Base-by-base conservation (phyloP, 1,140 invertebrate genomes). In the Drosophila ambigua region DNA sequence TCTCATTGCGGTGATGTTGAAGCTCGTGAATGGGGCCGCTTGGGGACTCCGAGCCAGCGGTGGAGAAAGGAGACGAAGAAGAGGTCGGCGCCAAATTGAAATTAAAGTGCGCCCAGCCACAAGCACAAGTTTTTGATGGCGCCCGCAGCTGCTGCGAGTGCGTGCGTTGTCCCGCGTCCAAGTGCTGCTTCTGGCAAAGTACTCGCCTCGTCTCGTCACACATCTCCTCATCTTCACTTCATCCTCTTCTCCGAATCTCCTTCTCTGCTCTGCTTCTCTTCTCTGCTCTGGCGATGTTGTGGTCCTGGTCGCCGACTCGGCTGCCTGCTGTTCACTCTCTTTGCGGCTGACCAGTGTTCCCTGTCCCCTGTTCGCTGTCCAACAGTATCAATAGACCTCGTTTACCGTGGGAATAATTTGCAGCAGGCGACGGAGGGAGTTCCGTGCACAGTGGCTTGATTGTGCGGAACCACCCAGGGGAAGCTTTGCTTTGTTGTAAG, bases 81-180 rank as follows among this genome's bases (percentile, higher is more conserved):
- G 54, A 59, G 79, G 64, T 53, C 62, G 72, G 62, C 64, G 61
- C 58, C 72, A 84, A 84, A 84, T 84, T 84, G 77, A 84, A 84
- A 84, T 20, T 84, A 84, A 84, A 84, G 81, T 84, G 73, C 80
- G 81, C 69, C 79, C 58, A 52, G 65, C 76, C 79, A 83, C 79
- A 83, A 83, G 72, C 75, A 71, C 65, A 83, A 83, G 79, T 83
- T 83, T 69, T 83, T 83, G 79, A 83, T 83, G 79, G 75, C 67
- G 65, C 79, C 75, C 71, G 72, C 79, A 83, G 79, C 79, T 83
- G 79, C 61, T 79, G 79, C 51, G 51, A 55, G 79, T 82, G 63
- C 69, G 54, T 79, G 68, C 58, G 58, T 51, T 80, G 58, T 79
- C 74, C 55, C 59, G 31, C 31, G 31, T 15, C 41, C 43, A 31